Evolutionary conservation across 2,888 invertebrate genomes (phyloP), one percentile per base, ranked within the genome.

Genomic region (Drosophila demipolita): DNA sequence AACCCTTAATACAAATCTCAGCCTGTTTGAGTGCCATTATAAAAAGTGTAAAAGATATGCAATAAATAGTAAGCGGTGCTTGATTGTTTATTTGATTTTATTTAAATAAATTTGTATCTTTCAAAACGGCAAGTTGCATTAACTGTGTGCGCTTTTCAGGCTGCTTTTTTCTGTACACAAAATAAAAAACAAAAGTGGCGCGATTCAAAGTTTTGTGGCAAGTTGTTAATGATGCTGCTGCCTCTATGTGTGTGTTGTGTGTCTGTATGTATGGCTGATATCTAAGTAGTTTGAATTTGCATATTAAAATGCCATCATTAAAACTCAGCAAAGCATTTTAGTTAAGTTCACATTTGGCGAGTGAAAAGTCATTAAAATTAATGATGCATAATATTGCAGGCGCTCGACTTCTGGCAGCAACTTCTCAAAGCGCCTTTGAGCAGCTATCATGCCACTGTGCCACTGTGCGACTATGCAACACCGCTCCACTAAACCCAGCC

Each of bases 311-410:
- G 61, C 64, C 64, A 61, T 79, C 71, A 78, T 78, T 78, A 71
- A 80, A 78, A 80, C 59, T 48, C 64, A 67, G 38, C 75, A 67
- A 78, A 79, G 50, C 71, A 67, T 59, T 55, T 55, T 75, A 40
- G 63, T 59, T 70, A 66, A 75, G 70, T 49, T 79, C 53, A 42
- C 65, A 52, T 66, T 52, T 60, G 59, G 54, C 49, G 45, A 61
- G 54, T 42, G 70, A 70, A 78, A 59, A 87, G 77, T 87, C 89
- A 87, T 87, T 87, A 87, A 87, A 87, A 87, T 87, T 87, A 87
- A 87, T 87, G 87, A 87, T 66, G 89, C 87, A 78, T 75, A 61
- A 61, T 66, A 55, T 66, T 66, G 52, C 38, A 38, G 42, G 20
- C 54, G 49, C 49, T 49, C 15, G 45, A 45, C 45, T 23, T 15